These are phyloP conservation scores for Priocnemis perturbator DNA, from an alignment of 2,888 invertebrate genomes.

Conservation along the genomic window DNA sequence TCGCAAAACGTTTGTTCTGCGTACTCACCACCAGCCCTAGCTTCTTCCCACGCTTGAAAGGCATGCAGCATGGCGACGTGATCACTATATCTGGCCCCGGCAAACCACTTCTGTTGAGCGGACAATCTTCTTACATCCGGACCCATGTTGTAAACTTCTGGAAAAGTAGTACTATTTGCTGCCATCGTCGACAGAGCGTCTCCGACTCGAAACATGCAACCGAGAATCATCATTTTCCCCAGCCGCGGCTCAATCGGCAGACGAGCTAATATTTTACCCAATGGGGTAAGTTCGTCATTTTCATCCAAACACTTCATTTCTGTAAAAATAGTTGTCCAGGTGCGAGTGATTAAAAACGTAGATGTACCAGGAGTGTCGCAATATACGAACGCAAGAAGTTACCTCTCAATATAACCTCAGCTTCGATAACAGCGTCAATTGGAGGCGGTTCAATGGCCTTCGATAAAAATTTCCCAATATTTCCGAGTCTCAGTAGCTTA, in stretches of 20 bases:
- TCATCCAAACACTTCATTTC: conserved; percentile 95
- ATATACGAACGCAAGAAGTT: conserved; percentile 14
- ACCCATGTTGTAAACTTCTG: conserved; percentile 93
- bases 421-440: conserved; percentile 98
- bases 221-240: conserved; percentile 97
- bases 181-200: conserved; percentile 96
- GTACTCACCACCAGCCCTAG: conserved; percentile 82
- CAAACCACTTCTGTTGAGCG: conserved; percentile 89
- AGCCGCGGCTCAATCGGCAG: conserved; percentile 96
- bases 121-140: conserved; percentile 85
- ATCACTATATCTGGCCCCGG: conserved; percentile 93
- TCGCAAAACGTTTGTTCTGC: conserved; percentile 93
- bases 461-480: conserved; percentile 95
- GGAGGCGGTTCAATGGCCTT: conserved; percentile 98
- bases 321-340: conserved; percentile 59
- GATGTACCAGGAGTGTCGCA: neutral
- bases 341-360: neutral
- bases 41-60: conserved; percentile 89
- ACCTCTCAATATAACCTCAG: conserved; percentile 85
- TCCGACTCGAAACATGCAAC: conserved; percentile 92
- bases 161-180: conserved; percentile 95
- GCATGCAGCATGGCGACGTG: conserved; percentile 97
- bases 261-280: conserved; percentile 94
- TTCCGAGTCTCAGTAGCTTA: conserved; percentile 91
- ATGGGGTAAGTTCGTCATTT: conserved; percentile 92